Evolutionary conservation across 2,888 invertebrate species (phyloP).

Genomic region (Panzeria rudis): DNA sequence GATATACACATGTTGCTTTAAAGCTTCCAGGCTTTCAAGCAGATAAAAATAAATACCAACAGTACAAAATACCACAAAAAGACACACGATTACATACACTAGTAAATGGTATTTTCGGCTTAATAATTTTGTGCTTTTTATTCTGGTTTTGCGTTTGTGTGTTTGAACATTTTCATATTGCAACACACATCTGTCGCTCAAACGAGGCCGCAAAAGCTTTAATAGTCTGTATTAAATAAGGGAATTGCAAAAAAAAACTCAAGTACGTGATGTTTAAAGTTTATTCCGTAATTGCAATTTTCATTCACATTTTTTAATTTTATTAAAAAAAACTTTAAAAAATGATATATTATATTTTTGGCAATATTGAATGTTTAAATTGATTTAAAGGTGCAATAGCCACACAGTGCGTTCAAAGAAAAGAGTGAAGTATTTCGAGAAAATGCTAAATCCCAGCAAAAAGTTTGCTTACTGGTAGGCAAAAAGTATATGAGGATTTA

Average conservation of each 20-base stretch:
- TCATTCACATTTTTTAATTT: conserved; percentile 11
- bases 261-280: conserved; percentile 42
- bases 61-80: neutral
- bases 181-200: conserved; percentile 53
- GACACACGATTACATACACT: neutral
- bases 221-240: conserved; percentile 32
- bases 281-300: neutral
- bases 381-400: neutral
- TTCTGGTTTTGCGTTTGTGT: neutral
- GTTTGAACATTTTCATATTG: conserved; percentile 8
- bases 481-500: too few species aligned
- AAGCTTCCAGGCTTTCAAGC: conserved; percentile 31
- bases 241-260: neutral
- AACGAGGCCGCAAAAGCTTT: conserved; percentile 27
- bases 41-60: conserved; percentile 4
- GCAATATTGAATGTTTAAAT: neutral
- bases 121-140: neutral
- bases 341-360: neutral
- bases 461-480: too few species aligned
- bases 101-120: neutral
- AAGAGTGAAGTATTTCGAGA: neutral
- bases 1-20: conserved; percentile 41
- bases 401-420: neutral
- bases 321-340: neutral
- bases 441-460: neutral